phyloP scores from a whole-genome alignment of 2,888 invertebrate species.

The Leptinotarsa juncta region DNA sequence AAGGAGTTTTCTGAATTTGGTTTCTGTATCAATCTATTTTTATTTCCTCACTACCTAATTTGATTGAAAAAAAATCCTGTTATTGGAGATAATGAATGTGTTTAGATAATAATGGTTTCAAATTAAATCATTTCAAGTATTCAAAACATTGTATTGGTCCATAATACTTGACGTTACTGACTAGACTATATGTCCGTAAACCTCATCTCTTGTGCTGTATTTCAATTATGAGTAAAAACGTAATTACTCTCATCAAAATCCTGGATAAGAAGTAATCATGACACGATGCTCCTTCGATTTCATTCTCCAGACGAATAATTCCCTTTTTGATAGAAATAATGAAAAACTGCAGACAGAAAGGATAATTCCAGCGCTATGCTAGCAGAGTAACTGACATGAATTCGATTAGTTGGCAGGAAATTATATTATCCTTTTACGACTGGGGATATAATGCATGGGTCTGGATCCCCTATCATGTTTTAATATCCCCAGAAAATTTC shows the following conservation, averaged over 20 bases:
- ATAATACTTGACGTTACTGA: neutral
- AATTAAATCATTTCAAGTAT: too few relatives aligned
- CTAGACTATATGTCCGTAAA: neutral
- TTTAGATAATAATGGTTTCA: too few relatives aligned
- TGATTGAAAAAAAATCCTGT: too few relatives aligned
- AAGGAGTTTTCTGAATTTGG: too few relatives aligned
- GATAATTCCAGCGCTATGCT: conserved; percentile 14
- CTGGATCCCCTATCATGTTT: conserved; percentile 14
- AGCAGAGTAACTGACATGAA: conserved; percentile 13
- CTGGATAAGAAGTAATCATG: neutral
- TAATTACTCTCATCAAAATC: neutral
- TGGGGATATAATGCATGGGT: conserved; percentile 7
- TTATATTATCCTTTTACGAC: conserved; percentile 19
- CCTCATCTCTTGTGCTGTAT: neutral
- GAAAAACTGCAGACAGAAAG: conserved; percentile 14
- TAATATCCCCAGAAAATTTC: conserved; percentile 13
- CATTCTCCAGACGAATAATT: neutral
- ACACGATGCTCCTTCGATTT: neutral
- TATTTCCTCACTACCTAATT: too few relatives aligned
- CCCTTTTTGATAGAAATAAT: neutral
- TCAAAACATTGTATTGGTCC: too few relatives aligned
- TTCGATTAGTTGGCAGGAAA: conserved; percentile 18
- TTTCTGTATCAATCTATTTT: too few relatives aligned
- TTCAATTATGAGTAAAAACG: neutral
- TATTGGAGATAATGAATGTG: too few relatives aligned